A percentile compares a stretch with the other conserved stretches of the same genome.
Conservation (phyloP, 1,140 invertebrate species). For the Panagrolaimus sp. region DNA sequence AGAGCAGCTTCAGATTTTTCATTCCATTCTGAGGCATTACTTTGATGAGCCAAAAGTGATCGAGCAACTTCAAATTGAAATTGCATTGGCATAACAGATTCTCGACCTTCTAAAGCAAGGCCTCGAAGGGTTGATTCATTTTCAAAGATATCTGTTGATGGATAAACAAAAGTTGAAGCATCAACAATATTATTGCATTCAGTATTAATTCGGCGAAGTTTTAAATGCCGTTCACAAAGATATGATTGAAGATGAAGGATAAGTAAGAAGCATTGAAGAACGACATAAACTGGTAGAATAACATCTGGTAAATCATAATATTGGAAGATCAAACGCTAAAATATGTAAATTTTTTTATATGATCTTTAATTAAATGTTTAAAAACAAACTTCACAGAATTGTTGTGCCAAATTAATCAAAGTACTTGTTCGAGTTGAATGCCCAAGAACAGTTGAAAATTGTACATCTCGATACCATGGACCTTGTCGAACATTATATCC, state of each 20-base stretch:
- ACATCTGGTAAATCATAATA: constrained; percentile 34
- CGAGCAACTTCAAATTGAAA: constrained; percentile 25
- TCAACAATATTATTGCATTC: background rate
- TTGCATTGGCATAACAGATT: constrained; percentile 21
- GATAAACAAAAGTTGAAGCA: background rate
- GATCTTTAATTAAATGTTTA: background rate
- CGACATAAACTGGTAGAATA: constrained; percentile 19
- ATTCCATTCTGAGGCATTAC: background rate
- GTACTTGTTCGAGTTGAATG: background rate
- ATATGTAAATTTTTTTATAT: background rate
- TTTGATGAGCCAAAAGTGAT: background rate
- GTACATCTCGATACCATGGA: background rate
- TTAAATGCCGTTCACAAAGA: background rate
- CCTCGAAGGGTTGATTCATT: background rate
- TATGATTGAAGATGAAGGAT: background rate
- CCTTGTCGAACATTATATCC: background rate
- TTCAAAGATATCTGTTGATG: background rate
- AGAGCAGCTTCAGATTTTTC: constrained; percentile 16
- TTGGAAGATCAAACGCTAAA: constrained; percentile 27
- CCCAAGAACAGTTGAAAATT: background rate
- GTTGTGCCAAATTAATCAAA: background rate
- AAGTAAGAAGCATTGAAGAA: background rate
- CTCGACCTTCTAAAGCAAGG: background rate
- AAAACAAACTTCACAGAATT: background rate
- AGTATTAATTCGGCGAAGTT: background rate